These are phyloP conservation scores for Tiliqua scincoides DNA, from an alignment of 2,113 vertebrate genomes.

Conservation along the genomic window DNA sequence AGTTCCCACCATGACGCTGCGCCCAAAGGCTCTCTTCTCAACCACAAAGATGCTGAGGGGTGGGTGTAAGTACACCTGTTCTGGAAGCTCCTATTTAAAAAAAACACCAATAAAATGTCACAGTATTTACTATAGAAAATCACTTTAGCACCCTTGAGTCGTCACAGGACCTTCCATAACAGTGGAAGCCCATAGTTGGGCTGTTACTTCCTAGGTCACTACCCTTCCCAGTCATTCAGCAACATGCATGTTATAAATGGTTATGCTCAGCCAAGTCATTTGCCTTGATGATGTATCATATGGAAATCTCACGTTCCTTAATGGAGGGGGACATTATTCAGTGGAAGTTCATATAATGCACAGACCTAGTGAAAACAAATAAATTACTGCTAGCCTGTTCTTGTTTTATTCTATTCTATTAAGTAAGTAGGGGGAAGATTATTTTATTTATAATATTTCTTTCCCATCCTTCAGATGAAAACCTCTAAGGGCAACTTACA, in stretches of 20 bases:
- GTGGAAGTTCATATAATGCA: neutral
- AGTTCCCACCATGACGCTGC: conserved; percentile 85
- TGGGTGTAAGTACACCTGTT: conserved; percentile 91
- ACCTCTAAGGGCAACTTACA: too few relatives aligned
- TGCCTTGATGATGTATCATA: neutral
- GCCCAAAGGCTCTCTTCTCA: conserved; percentile 88
- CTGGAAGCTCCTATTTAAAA: conserved; percentile 85
- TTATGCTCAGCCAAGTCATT: neutral
- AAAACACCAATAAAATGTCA: fast-evolving
- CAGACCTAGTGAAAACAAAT: neutral
- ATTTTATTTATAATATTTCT: too few relatives aligned
- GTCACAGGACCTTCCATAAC: neutral
- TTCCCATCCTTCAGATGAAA: too few relatives aligned
- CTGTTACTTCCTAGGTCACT: neutral
- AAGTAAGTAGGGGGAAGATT: neutral
- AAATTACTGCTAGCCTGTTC: neutral
- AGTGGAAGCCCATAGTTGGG: neutral
- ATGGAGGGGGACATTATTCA: neutral
- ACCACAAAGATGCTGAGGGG: conserved; percentile 92
- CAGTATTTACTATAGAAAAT: neutral
- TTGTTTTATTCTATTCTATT: neutral
- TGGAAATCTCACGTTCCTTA: neutral
- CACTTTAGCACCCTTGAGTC: neutral
- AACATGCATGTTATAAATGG: fast-evolving
- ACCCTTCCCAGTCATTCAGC: neutral